Base-by-base conservation (phyloP, 2,888 invertebrate genomes). In the Malachius bipustulatus region DNA sequence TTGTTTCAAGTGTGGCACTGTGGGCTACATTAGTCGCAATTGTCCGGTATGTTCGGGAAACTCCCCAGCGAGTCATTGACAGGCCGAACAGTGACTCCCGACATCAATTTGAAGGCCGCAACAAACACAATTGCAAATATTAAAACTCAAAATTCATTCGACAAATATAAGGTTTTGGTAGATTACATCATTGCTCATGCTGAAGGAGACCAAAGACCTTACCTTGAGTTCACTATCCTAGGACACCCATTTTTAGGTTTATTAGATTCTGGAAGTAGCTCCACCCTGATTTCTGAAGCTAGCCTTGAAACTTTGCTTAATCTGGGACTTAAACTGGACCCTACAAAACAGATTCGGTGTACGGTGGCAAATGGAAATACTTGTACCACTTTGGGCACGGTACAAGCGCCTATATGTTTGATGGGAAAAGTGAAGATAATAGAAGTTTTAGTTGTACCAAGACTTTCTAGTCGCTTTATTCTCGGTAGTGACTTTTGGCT, bases 1-100 rank as follows among this genome's bases (percentile, higher is more conserved):
- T 41, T 44, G 42, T 37, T 40, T 33, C 32, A 26, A 27, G 11
- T 44, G 42, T 30, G 44, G 42, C 10, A 26, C 16, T 3, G 16
- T 29, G 4, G 27, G 38, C 30, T 30, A 27, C 11, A 33, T 26
- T 9, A 41, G 40, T 30, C 24, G 34, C 3, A 27, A 12, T 6
- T 43, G 41, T 42, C 28, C 26, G n/a, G n/a, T n/a, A n/a, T n/a
- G n/a, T n/a, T n/a, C n/a, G 15, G 10, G 3, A 19, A 24, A 24
- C 24, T n/a, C 24, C 24, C 8, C 8, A 24, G 8, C 24, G 24
- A 24, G 24, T 9, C 24, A 9, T 24, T 24, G 9, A 24, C 24
- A 8, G 24, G 24, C 9, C 35, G 19, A 32, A 15, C n/a, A 4
- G 12, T 3, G 33, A 13, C 11, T 26, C 15, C 13, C 16, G 9